Conservation (phyloP, 2,888 invertebrate genomes). For the Sarcophaga carnaria region DNA sequence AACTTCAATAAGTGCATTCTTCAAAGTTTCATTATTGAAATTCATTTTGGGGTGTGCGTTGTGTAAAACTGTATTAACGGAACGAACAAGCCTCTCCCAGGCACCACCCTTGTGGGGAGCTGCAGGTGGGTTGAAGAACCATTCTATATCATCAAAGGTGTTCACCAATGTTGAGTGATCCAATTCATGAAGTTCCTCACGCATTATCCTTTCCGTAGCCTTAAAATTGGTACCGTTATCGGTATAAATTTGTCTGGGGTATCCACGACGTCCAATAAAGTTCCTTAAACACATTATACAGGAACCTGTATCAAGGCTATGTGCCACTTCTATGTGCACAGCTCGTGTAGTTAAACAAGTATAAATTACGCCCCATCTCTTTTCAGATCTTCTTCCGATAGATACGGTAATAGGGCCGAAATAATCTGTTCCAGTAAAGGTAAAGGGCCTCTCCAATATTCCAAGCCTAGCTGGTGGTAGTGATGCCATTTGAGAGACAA, state of each 20-base stretch:
- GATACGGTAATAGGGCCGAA: slow-evolving; percentile 61
- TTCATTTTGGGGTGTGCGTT: slow-evolving; percentile 18
- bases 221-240: slow-evolving; percentile 65
- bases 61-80: slow-evolving; percentile 56
- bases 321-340: slow-evolving; percentile 60
- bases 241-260: slow-evolving; percentile 60
- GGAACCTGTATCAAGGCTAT: slow-evolving; percentile 57
- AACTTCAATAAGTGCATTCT: slow-evolving; percentile 56
- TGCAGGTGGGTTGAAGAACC: slow-evolving; percentile 59
- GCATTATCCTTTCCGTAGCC: slow-evolving; percentile 20
- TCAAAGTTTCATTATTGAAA: slow-evolving; percentile 64
- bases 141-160: slow-evolving; percentile 34
- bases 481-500: too few species aligned
- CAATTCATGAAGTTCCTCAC: slow-evolving; percentile 13
- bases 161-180: background rate
- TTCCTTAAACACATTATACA: slow-evolving; percentile 63
- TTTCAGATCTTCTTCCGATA: slow-evolving; percentile 58
- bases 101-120: slow-evolving; percentile 65
- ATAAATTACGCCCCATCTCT: slow-evolving; percentile 65
- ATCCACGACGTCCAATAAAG: slow-evolving; percentile 60
- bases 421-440: slow-evolving; percentile 54
- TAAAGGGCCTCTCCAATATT: slow-evolving; percentile 42
- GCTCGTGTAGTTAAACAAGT: slow-evolving; percentile 63
- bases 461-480: too few species aligned
- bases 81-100: slow-evolving; percentile 51